Conservation (phyloP, 2,113 vertebrate species). For the Paradisaea rubra region DNA sequence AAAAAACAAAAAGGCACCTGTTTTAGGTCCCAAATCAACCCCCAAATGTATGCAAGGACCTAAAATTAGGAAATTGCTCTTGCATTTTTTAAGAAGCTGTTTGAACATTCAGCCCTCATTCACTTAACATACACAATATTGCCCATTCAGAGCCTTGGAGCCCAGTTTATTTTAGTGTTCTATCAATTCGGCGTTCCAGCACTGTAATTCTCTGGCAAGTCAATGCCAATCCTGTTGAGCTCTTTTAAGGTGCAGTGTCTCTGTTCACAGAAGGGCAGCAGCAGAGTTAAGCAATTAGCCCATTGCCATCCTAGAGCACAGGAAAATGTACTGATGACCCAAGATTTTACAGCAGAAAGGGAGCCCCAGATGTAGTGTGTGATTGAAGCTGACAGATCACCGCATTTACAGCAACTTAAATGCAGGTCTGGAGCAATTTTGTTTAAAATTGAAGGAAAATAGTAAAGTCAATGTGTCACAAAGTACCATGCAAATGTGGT, state of each 20-base stretch:
- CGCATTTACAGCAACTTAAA: conserved; percentile 11
- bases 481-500: conserved; percentile 9
- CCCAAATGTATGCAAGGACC: not conserved
- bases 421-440: conserved; percentile 14
- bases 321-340: not conserved
- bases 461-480: conserved; percentile 49
- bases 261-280: not conserved
- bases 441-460: conserved; percentile 39
- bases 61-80: conserved; percentile 18
- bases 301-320: not conserved
- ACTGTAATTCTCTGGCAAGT: not conserved
- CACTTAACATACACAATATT: not conserved
- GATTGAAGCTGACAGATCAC: not conserved
- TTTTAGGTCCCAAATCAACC: not conserved
- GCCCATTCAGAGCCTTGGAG: not conserved
- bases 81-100: not conserved
- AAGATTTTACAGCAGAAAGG: not conserved
- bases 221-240: not conserved
- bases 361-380: not conserved
- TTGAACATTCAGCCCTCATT: not conserved
- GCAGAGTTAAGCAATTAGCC: not conserved
- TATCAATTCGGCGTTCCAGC: not conserved
- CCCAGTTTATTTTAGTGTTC: not conserved
- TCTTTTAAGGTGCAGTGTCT: not conserved
- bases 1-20: not conserved